Base-by-base conservation (phyloP, 1,140 invertebrate genomes). In the Acromyrmex heyeri region DNA sequence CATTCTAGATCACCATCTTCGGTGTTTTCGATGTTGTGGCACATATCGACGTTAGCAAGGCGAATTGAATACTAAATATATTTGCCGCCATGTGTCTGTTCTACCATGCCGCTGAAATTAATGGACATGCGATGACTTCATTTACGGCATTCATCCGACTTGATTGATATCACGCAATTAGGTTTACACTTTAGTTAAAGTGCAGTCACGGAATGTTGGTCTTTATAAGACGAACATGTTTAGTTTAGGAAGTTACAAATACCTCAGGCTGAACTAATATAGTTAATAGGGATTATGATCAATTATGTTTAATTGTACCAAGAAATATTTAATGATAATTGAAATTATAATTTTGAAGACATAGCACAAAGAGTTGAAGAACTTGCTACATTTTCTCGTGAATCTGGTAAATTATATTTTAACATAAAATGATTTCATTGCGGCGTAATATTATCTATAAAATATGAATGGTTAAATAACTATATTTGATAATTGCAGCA, bases 1-100 rank as follows among this genome's bases (percentile, higher is more conserved):
- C 24, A 75, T 86, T 81, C 82, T 61, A 86, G 70, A 89, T 86
- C 61, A n/a, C 87, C 88, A 48, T 89, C 83, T 48, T 83, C n/a
- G 18, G 44, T 27, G 8, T 61, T 75, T 69, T 30, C 69, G 69
- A 50, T 50, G 67, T 57, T 67, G 6, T n/a, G 14, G 10, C 62
- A 81, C 61, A 83, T 81, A 62, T 64, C 57, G 48, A 67, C 77
- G 59, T 21, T 79, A 48, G 50, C 18, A 27, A 27, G 27, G 38
- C 38, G 38, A 48, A 83, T 83, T 75, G 79, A 73, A 83, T 83
- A 30, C 55, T 73, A 48, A 73, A 53, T 55, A 30, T 59, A 86
- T 73, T 34, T 53, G 16, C 44, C 18, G 24, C 44, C 16, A 14
- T 27, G 18, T 55, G 14, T 44, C 24, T 12, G 12, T 77, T 69